Base-by-base conservation (phyloP, 1,140 invertebrate species). In the Calliopsis andreniformis region DNA sequence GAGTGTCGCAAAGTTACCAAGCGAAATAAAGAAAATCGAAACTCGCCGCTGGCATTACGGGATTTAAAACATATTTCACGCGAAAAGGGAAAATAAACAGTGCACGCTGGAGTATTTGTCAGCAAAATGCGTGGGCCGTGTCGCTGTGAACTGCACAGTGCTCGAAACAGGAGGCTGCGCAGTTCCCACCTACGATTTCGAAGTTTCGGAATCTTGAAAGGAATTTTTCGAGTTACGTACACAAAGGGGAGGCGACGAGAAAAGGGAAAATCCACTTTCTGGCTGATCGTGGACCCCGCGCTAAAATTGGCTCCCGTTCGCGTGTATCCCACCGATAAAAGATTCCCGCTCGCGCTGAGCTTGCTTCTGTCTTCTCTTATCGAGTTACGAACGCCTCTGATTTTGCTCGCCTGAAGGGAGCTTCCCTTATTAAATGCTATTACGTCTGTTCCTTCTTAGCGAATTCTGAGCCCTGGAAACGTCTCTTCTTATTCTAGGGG, bases 181-280 rank as follows among this genome's bases (percentile, higher is more conserved):
- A n/a, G 8, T 7, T 39, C n/a, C n/a, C 18, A 25, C 7, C 20
- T 2, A 25, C 5, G n/a, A 63, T 20, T 47, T 66, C 63, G 3
- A 35, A 51, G 25, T 32, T 67, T 53, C 16, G 1, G 23, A 39
- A 51, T 12, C 47, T 3, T 4, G n/a, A 35, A 0, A 6, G 16
- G 35, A 35, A 67, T 53, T 53, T 64, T n/a, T 67, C 64, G 4
- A 32, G 20, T 51, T 66, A 51, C 28, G 20, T 25, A 2, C 47
- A 14, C 8, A n/a, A 53, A n/a, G 32, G 8, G 12, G n/a, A 32
- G 25, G 14, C 14, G 2, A 18, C 45, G 8, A 3, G 14, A 2
- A 7, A 30, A 8, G n/a, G 0, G 8, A 25, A 30, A 42, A 58
- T 56, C 25, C 64, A 28, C 20, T 42, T 30, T 68, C 14, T 45